Evolutionary conservation across 2,888 invertebrate genomes (phyloP).

Genomic region (Malthinus seriepunctatus): DNA sequence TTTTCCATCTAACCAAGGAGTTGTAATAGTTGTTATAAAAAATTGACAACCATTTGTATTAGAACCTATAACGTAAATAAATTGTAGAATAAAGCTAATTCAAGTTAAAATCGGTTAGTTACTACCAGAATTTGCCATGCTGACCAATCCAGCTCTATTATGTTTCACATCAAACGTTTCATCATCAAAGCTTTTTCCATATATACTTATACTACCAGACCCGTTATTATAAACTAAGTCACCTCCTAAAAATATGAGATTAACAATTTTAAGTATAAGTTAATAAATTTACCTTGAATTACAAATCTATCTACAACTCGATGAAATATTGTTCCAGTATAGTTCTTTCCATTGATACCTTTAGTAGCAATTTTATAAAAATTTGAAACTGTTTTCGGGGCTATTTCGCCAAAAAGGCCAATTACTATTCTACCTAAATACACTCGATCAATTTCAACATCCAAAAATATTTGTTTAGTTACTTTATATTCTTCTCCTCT

Average conservation of each 20-base stretch:
- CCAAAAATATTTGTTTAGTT: conserved; percentile 82
- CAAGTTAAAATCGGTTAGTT: conserved; percentile 10
- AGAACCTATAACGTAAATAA: conserved; percentile 59
- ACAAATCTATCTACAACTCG: conserved; percentile 87
- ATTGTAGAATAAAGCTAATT: neutral
- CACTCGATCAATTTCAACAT: conserved; percentile 74
- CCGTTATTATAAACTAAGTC: conserved; percentile 84
- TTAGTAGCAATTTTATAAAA: conserved; percentile 79
- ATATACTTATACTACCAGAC: conserved; percentile 82
- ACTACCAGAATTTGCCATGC: conserved; percentile 85
- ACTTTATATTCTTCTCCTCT: conserved; percentile 64
- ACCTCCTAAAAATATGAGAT: conserved; percentile 64
- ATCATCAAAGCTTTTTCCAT: conserved; percentile 83
- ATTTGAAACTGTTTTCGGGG: conserved; percentile 85
- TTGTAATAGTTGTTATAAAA: conserved; percentile 85
- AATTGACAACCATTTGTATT: conserved; percentile 96
- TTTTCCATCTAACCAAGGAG: conserved; percentile 87
- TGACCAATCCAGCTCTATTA: conserved; percentile 80
- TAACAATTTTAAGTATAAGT: neutral
- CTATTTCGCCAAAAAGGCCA: conserved; percentile 86
- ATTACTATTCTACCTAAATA: conserved; percentile 77
- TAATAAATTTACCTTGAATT: conserved; percentile 74
- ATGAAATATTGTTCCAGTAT: conserved; percentile 80
- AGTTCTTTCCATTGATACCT: conserved; percentile 76
- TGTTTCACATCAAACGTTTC: conserved; percentile 85